These are phyloP conservation scores for Saiga tatarica DNA, from an alignment of 2,113 vertebrate species.

Conservation along the genomic window DNA sequence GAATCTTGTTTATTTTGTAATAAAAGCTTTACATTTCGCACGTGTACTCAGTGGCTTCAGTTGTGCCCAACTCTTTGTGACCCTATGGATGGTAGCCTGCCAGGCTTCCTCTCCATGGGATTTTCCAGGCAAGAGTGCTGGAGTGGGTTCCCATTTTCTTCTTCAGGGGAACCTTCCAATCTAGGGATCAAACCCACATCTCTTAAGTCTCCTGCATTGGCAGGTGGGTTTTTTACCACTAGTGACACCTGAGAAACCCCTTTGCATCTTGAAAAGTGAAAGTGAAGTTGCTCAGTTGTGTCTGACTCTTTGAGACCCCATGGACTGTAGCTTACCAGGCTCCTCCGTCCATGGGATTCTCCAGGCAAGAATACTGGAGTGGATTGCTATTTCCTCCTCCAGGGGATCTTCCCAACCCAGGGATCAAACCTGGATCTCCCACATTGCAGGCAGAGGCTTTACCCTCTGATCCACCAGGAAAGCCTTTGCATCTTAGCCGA, in stretches of 20 bases:
- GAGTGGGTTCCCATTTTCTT: background rate
- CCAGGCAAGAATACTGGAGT: background rate
- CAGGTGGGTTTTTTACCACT: background rate
- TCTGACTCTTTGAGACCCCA: accelerated
- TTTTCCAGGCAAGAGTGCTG: background rate
- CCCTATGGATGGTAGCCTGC: background rate
- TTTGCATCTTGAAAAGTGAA: background rate
- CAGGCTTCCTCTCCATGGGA: background rate
- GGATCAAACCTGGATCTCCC: background rate
- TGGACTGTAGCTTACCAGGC: background rate
- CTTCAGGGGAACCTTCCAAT: background rate
- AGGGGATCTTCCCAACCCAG: background rate
- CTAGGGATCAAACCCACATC: background rate
- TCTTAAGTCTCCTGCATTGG: background rate
- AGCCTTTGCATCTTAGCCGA: background rate
- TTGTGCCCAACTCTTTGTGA: background rate
- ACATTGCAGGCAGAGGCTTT: background rate
- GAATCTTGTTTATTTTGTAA: background rate
- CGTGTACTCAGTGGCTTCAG: background rate
- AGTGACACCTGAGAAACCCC: background rate
- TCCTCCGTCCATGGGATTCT: background rate
- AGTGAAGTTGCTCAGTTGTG: background rate
- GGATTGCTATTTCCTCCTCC: background rate
- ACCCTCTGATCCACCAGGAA: background rate
- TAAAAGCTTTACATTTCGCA: background rate